These are phyloP conservation scores for Procambarus clarkii DNA, from an alignment of 1,140 invertebrate genomes.

Conservation along the genomic window DNA sequence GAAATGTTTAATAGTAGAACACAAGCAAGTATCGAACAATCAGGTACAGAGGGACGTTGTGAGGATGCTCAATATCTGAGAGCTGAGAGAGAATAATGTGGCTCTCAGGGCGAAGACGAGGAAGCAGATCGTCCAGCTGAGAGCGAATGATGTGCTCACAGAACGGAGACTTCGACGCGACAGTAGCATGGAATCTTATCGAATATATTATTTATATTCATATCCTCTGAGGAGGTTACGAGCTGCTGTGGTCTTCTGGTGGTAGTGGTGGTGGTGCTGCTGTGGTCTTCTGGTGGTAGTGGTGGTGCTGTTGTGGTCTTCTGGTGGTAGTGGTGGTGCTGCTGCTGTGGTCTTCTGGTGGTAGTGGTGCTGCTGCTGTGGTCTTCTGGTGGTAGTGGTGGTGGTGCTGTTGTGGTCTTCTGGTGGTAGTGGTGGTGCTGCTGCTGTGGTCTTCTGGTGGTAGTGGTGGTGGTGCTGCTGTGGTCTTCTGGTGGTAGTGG, in stretches of 20 bases:
- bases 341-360: neutral
- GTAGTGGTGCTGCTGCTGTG: neutral
- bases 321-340: neutral
- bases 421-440: neutral
- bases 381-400: neutral
- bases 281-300: neutral
- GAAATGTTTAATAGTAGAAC: too few species aligned
- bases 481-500: neutral
- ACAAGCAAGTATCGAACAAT: too few species aligned
- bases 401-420: neutral
- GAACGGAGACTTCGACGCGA: conserved; percentile 13
- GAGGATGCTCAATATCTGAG: too few species aligned
- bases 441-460: neutral
- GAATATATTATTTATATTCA: too few species aligned
- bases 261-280: too few species aligned
- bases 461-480: neutral
- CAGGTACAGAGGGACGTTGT: too few species aligned
- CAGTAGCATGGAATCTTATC: conserved; percentile 1
- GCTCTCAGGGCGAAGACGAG: neutral
- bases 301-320: neutral
- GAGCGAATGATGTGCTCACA: neutral
- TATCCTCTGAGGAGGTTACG: too few species aligned
- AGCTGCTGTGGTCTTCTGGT: too few species aligned
- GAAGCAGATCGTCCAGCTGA: neutral
- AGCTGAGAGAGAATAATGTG: too few species aligned